These are phyloP conservation scores for Crypturellus tataupa DNA, from an alignment of 2,797 vertebrate genomes.

Conservation along the genomic window DNA sequence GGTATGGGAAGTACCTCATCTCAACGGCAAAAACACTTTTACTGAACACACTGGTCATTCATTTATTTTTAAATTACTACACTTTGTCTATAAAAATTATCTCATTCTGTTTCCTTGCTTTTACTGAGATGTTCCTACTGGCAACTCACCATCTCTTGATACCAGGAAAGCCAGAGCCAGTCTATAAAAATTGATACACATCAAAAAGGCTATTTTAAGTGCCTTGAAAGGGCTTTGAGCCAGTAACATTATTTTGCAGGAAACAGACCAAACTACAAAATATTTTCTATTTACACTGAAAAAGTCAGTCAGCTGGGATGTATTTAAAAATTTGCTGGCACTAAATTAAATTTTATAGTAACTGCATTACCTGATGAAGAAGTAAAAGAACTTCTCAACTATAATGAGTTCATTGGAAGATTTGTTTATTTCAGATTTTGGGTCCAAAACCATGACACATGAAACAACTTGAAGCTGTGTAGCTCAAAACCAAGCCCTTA, in stretches of 20 bases:
- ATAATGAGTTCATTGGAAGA: slow-evolving; percentile 13
- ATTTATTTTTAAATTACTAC: background rate
- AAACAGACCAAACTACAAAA: background rate
- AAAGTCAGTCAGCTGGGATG: slow-evolving; percentile 65
- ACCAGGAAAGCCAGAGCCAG: background rate
- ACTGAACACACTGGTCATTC: rapidly evolving
- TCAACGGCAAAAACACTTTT: background rate
- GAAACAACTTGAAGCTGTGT: background rate
- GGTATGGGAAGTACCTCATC: background rate
- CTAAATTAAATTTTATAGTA: slow-evolving; percentile 76
- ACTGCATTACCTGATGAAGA: slow-evolving; percentile 64
- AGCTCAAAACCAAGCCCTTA: background rate
- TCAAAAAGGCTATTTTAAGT: background rate
- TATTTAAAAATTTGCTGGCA: slow-evolving; percentile 68
- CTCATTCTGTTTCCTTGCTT: background rate
- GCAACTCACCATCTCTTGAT: background rate
- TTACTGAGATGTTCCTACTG: background rate
- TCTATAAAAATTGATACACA: background rate
- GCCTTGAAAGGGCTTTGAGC: slow-evolving; percentile 7
- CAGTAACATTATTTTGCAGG: background rate
- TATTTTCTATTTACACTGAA: slow-evolving; percentile 58
- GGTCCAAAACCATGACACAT: background rate
- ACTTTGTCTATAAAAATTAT: background rate
- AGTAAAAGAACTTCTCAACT: slow-evolving; percentile 41
- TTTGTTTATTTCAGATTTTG: slow-evolving; percentile 14